Evolutionary conservation across 2,113 vertebrate species (phyloP), one percentile per base, ranked within the genome.

Genomic region (Platanista minor): DNA sequence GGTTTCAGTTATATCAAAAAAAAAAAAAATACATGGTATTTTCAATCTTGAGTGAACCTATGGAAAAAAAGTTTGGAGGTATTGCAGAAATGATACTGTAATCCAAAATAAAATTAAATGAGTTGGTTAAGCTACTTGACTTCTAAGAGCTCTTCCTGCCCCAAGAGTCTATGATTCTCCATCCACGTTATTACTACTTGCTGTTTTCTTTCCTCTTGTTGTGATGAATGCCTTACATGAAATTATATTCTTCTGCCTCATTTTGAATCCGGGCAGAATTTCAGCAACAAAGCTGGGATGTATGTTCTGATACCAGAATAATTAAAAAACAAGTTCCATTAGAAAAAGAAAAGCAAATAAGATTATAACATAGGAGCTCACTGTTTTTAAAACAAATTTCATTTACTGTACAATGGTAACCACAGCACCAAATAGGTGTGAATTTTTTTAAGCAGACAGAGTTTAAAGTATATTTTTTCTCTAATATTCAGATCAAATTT

Each of bases 401-500:
- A 61, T 67, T 59, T 23, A 75, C 66, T 74, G 8, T 64, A 77
- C 20, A n/a, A 7, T 77, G 14, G 85, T 54, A 75, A 85, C 49
- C 80, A 71, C n/a, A 87, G 17, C 2, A 31, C 72, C 39, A 78
- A 67, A 94, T 71, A 74, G 41, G 39, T 69, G 20, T n/a, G 15
- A 64, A 25, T 29, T 84, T 93, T 87, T 87, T 87, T 61, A 64
- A 39, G 33, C 43, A 88, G 52, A 49, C 21, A 84, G 36, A 95
- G 54, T 72, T 91, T 91, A 82, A 96, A 95, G 64, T 39, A 46
- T 85, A 39, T 74, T 85, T 91, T 91, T 83, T 59, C 43, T 77
- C n/a, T 86, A 85, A 72, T 62, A 90, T 62, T 96, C 18, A 69
- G 61, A 90, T 95, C 66, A 57, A 95, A 78, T 96, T 88, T 91